These are phyloP conservation scores for Microtus montanus DNA, from an alignment of 2,113 vertebrate species.

Conservation along the genomic window DNA sequence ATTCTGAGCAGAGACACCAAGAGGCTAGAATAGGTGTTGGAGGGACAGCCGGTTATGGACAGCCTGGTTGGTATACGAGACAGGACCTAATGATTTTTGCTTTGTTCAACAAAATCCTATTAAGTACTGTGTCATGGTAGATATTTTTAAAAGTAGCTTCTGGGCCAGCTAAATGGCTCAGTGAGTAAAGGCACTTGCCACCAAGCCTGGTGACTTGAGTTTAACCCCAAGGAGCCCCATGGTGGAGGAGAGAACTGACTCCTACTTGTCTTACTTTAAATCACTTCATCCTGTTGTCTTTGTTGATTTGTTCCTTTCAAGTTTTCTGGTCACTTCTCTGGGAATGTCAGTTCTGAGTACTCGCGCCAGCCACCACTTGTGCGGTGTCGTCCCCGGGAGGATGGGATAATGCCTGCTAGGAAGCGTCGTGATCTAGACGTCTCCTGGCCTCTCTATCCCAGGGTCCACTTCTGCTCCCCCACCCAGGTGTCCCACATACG, in stretches of 20 bases:
- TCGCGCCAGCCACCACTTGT: no score
- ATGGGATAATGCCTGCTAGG: neutral
- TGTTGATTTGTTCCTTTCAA: neutral
- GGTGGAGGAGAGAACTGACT: neutral
- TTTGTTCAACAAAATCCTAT: slow-evolving; percentile 3
- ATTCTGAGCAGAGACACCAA: neutral
- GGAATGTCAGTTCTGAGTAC: neutral
- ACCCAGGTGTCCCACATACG: neutral
- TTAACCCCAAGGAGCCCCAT: neutral
- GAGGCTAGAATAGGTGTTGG: no score
- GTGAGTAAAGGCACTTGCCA: neutral
- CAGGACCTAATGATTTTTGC: neutral
- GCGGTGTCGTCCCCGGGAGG: neutral
- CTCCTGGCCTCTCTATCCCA: neutral
- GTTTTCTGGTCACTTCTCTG: neutral
- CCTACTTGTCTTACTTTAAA: neutral
- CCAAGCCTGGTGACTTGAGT: neutral
- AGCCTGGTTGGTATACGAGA: neutral
- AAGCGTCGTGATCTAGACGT: neutral
- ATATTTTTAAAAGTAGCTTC: slow-evolving; percentile 21
- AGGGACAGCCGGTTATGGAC: neutral
- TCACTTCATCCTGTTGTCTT: neutral
- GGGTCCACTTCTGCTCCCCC: neutral
- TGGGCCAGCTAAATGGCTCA: neutral
- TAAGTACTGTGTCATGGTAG: neutral